A percentile compares a stretch with the other conserved stretches of the same genome.
Evolutionary conservation across 2,888 invertebrate genomes (phyloP).

Genomic region (Euclidia mi): DNA sequence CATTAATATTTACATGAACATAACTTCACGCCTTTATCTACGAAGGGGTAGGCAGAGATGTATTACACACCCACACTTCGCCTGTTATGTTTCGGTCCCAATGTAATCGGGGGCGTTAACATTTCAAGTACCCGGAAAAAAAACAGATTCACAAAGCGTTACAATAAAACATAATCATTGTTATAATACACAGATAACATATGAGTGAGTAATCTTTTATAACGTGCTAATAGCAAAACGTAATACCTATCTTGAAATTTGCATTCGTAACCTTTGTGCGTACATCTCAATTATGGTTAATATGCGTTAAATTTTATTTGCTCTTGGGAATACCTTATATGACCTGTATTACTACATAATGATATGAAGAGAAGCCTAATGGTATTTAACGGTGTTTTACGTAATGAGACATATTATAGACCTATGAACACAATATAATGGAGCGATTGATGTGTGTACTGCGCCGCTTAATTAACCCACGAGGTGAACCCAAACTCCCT

Average conservation of each 20-base stretch:
- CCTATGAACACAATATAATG: no score
- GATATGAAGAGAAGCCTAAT: neutral
- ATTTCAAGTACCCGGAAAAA: neutral
- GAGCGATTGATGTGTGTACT: no score
- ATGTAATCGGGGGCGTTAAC: no score
- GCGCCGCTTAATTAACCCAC: no score
- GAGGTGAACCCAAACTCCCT: no score
- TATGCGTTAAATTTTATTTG: constrained; percentile 20
- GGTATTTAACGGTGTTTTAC: neutral
- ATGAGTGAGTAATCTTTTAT: constrained; percentile 22
- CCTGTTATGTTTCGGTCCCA: no score
- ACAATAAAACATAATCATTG: neutral
- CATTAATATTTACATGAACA: no score
- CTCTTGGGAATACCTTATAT: neutral
- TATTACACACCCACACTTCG: no score
- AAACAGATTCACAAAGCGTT: neutral
- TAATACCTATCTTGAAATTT: constrained; percentile 21
- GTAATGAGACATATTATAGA: neutral
- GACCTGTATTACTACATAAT: neutral
- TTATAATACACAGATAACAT: constrained; percentile 15
- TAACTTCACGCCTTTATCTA: no score
- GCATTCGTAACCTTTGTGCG: constrained; percentile 27
- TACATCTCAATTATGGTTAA: constrained; percentile 18
- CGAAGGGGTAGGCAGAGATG: no score
- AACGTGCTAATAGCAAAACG: constrained; percentile 15